phyloP scores from a whole-genome alignment of 2,113 vertebrate genomes.

The Tapirus terrestris region DNA sequence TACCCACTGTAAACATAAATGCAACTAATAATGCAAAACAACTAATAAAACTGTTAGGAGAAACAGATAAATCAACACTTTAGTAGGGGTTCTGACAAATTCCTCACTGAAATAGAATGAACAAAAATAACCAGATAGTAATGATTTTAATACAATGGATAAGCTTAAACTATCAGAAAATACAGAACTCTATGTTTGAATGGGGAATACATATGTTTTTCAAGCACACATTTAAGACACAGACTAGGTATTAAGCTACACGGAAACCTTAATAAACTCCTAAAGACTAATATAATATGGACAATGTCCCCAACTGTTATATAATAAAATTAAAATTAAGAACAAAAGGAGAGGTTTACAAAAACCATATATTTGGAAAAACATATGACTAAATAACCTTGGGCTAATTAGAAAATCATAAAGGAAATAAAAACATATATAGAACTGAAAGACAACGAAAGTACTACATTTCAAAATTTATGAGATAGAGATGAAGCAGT shows the following conservation, averaged over 20 bases:
- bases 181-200: not conserved
- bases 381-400: not conserved
- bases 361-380: not conserved
- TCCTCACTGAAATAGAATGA: not conserved
- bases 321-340: slow-evolving; percentile 5
- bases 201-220: not conserved
- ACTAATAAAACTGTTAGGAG: not conserved
- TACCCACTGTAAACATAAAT: slow-evolving; percentile 18
- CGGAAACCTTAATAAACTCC: not conserved
- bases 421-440: not conserved
- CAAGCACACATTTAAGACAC: not conserved
- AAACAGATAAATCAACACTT: slow-evolving; percentile 18
- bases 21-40: not conserved
- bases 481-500: not conserved
- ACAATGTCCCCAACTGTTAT: not conserved
- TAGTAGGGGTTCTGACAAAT: not conserved
- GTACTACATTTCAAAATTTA: not conserved
- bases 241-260: not conserved
- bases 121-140: not conserved
- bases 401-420: not conserved
- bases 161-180: not conserved
- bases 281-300: not conserved
- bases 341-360: not conserved
- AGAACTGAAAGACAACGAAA: slow-evolving; percentile 21
- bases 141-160: not conserved